phyloP scores from a whole-genome alignment of 2,113 vertebrate species.

The Datnioides undecimradiatus region DNA sequence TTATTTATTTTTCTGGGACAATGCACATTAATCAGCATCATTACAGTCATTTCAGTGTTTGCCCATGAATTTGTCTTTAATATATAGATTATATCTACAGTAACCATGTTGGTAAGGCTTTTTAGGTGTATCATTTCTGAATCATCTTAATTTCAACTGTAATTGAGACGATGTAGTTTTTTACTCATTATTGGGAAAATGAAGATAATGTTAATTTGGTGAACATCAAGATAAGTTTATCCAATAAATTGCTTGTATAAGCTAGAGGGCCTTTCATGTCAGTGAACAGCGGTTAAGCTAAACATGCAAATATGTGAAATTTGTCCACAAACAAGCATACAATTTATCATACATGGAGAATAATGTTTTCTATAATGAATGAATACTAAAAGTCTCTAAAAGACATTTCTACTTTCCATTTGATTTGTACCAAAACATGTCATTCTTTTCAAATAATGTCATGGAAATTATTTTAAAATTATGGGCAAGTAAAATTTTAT shows the following conservation, averaged over 20 bases:
- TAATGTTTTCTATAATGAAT: background rate
- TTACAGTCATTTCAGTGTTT: no score
- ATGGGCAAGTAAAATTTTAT: background rate
- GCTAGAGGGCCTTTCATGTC: background rate
- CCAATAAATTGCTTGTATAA: background rate
- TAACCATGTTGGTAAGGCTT: no score
- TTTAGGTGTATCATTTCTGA: no score
- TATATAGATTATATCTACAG: no score
- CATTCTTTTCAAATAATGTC: background rate
- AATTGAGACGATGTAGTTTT: background rate
- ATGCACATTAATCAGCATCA: background rate
- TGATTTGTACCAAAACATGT: background rate
- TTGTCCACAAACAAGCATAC: background rate
- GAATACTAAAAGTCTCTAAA: background rate
- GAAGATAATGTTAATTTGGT: background rate
- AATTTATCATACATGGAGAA: background rate
- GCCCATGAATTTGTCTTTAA: no score
- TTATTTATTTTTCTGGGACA: background rate
- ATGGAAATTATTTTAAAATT: background rate
- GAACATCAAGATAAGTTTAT: background rate
- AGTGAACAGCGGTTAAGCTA: background rate
- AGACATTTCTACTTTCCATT: background rate
- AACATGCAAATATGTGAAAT: background rate
- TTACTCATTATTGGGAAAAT: background rate
- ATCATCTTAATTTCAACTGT: background rate